Conservation (phyloP, 2,797 vertebrate genomes). For the Leptodactylus fallax region DNA sequence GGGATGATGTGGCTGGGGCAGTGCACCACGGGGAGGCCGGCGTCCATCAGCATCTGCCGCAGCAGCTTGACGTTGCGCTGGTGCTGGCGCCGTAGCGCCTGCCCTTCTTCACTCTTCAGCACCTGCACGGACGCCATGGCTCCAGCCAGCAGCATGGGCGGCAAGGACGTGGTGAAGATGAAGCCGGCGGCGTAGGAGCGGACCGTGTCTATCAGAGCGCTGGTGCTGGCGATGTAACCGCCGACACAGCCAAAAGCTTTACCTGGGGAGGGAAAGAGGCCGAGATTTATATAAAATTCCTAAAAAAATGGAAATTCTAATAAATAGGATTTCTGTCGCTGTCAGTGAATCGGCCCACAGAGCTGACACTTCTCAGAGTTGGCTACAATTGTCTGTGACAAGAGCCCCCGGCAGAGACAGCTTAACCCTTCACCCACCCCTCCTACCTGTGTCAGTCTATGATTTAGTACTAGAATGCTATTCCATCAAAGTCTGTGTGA, state of each 20-base stretch:
- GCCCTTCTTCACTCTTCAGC: conserved; percentile 89
- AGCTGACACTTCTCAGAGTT: too few relatives aligned
- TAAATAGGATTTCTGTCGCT: too few relatives aligned
- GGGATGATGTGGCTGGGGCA: conserved; percentile 99
- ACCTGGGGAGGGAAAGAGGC: conserved; percentile 67
- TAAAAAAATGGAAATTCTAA: too few relatives aligned
- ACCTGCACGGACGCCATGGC: conserved; percentile 87
- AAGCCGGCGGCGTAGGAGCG: conserved; percentile 83
- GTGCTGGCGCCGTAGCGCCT: conserved; percentile 86
- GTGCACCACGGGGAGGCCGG: conserved; percentile 90
- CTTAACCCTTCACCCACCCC: too few relatives aligned
- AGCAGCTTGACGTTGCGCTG: conserved; percentile 95
- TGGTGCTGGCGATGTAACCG: conserved; percentile 83
- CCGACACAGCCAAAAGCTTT: conserved; percentile 85
- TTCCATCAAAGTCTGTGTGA: too few relatives aligned
- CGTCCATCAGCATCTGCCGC: conserved; percentile 97
- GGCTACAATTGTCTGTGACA: too few relatives aligned
- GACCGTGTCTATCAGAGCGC: conserved; percentile 78
- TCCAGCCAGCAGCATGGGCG: conserved; percentile 92
- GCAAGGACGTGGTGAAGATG: conserved; percentile 87
- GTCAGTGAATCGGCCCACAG: too few relatives aligned
- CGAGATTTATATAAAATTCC: not conserved
- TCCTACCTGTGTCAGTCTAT: too few relatives aligned
- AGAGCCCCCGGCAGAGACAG: too few relatives aligned
- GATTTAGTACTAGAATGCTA: too few relatives aligned